Percentiles rank a stretch among this genome's conserved stretches.
Evolutionary conservation across 2,888 invertebrate species (phyloP).

Genomic region (Diloba caeruleocephala): DNA sequence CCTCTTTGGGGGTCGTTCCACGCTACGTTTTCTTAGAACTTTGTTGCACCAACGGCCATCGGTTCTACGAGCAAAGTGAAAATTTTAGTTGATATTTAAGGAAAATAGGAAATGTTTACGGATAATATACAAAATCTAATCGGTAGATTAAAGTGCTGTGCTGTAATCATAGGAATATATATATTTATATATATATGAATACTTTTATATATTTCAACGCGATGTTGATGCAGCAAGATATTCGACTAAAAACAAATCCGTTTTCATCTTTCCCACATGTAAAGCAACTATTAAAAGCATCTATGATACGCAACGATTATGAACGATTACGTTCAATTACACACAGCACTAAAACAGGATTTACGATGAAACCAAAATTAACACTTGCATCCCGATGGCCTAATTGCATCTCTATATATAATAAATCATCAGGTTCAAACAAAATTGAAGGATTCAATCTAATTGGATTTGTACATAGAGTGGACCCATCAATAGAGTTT

Average conservation of each 20-base stretch:
- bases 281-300: conserved; percentile 67
- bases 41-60: too few relatives aligned
- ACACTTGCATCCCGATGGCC: conserved; percentile 74
- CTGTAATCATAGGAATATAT: too few relatives aligned
- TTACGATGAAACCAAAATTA: conserved; percentile 83
- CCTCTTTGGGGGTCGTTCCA: too few relatives aligned
- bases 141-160: too few relatives aligned
- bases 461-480: conserved; percentile 85
- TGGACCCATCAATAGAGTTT: conserved; percentile 85
- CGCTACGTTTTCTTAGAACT: too few relatives aligned
- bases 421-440: conserved; percentile 84
- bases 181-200: too few relatives aligned
- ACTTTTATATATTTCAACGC: too few relatives aligned
- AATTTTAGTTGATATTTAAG: too few relatives aligned
- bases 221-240: conserved; percentile 15
- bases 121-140: too few relatives aligned
- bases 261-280: conserved; percentile 67
- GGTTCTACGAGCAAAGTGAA: too few relatives aligned
- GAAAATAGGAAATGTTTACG: too few relatives aligned
- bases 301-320: conserved; percentile 68
- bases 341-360: conserved; percentile 75
- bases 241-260: conserved; percentile 45
- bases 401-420: conserved; percentile 74
- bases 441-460: conserved; percentile 83
- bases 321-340: conserved; percentile 77